A percentile compares a stretch with the other conserved stretches of the same genome.
Evolutionary conservation across 2,797 vertebrate genomes (phyloP).

Genomic region (Epinephelus coioides): DNA sequence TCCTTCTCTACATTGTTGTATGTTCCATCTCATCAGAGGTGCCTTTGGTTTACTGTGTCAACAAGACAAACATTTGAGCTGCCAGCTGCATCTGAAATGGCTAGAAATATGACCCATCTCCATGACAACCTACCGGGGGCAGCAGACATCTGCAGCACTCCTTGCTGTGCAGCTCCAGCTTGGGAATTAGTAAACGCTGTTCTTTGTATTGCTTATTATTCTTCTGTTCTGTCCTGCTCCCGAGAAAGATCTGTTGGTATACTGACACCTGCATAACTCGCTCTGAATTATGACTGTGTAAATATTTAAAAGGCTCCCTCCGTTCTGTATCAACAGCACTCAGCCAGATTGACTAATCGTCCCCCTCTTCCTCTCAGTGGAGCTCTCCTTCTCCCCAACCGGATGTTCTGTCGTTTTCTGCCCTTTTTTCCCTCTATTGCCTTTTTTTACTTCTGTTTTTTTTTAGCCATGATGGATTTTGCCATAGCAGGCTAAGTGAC

Average conservation of each 20-base stretch:
- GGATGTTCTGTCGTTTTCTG: constrained; percentile 66
- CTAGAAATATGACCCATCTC: constrained; percentile 69
- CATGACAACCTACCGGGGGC: constrained; percentile 68
- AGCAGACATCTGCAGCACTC: constrained; percentile 53
- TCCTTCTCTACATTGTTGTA: constrained; percentile 16
- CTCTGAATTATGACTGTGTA: constrained; percentile 82
- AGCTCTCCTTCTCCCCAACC: constrained; percentile 63
- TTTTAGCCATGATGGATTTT: constrained; percentile 68
- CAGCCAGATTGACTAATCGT: constrained; percentile 83
- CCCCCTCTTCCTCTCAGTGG: constrained; percentile 63
- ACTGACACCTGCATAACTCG: constrained; percentile 75
- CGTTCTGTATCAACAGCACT: constrained; percentile 80
- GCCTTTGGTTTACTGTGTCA: constrained; percentile 42
- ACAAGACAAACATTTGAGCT: constrained; percentile 43
- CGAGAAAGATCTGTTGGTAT: constrained; percentile 63
- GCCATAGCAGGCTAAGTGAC: constrained; percentile 61
- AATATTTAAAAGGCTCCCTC: constrained; percentile 86
- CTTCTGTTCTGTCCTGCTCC: constrained; percentile 56
- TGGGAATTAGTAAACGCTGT: constrained; percentile 53
- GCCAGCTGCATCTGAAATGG: constrained; percentile 48
- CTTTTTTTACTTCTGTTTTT: constrained; percentile 27
- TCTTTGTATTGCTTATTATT: constrained; percentile 58
- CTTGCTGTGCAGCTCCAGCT: constrained; percentile 36
- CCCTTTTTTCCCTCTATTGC: constrained; percentile 7
- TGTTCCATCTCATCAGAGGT: constrained; percentile 19